phyloP scores from a whole-genome alignment of 2,113 vertebrate genomes.

The Echinops telfairi region DNA sequence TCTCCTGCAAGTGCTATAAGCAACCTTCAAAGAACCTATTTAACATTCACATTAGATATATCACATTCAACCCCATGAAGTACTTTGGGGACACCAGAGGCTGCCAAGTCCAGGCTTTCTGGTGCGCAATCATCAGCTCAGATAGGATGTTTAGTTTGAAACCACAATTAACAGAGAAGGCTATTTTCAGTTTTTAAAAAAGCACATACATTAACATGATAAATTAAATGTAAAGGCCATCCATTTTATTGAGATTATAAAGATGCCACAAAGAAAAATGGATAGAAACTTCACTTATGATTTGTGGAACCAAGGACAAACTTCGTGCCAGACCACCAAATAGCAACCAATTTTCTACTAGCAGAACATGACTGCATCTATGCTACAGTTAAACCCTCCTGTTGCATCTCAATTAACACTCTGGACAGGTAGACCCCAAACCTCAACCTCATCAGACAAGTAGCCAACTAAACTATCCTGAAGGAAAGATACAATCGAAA shows the following conservation, averaged over 20 bases:
- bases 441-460: too few species aligned
- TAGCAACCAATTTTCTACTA: too few species aligned
- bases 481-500: too few species aligned
- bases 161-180: slow-evolving; percentile 38
- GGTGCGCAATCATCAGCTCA: background rate
- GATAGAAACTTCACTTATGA: slow-evolving; percentile 24
- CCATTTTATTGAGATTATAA: slow-evolving; percentile 4
- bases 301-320: background rate
- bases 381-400: too few species aligned
- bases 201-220: background rate
- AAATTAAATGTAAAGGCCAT: slow-evolving; percentile 39
- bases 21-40: background rate
- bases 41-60: background rate
- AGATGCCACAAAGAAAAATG: slow-evolving; percentile 40
- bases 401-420: too few species aligned
- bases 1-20: too few species aligned
- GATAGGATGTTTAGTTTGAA: background rate
- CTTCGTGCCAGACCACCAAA: too few species aligned
- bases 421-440: too few species aligned
- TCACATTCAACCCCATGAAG: background rate
- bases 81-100: background rate
- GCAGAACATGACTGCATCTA: too few species aligned
- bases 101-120: background rate
- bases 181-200: slow-evolving; percentile 39
- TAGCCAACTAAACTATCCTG: too few species aligned